A percentile compares a stretch with the other conserved stretches of the same genome.
Evolutionary conservation across 1,140 invertebrate species (phyloP).

Genomic region (Coboldia fuscipes): DNA sequence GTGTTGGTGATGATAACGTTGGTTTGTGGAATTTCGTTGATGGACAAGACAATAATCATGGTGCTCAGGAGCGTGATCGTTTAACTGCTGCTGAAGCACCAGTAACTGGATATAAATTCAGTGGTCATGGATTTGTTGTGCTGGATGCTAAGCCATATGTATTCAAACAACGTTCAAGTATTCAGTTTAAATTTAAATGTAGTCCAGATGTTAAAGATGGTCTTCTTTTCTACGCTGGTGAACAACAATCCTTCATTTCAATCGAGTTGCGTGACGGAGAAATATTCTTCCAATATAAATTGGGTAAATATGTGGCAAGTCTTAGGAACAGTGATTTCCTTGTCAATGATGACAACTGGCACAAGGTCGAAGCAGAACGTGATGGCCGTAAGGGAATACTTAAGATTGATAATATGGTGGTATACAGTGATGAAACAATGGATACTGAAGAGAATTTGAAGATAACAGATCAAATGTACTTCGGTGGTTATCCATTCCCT

Average conservation of each 20-base stretch:
- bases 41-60: constrained; percentile 50
- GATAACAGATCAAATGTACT: constrained; percentile 48
- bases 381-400: constrained; percentile 39
- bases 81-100: constrained; percentile 14
- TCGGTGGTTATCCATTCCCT: constrained; percentile 66
- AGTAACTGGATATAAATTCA: constrained; percentile 56
- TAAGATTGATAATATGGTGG: constrained; percentile 36
- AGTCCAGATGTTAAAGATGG: constrained; percentile 52
- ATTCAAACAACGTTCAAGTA: constrained; percentile 28
- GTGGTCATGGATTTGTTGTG: constrained; percentile 63
- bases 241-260: constrained; percentile 51
- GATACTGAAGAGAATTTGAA: constrained; percentile 24
- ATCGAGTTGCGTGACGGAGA: constrained; percentile 61
- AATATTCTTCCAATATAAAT: constrained; percentile 46
- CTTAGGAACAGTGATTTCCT: constrained; percentile 28
- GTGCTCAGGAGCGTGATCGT: constrained; percentile 33
- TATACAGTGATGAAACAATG: constrained; percentile 18
- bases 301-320: constrained; percentile 34
- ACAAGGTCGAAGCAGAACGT: constrained; percentile 47
- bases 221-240: constrained; percentile 68
- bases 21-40: constrained; percentile 90
- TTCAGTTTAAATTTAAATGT: constrained; percentile 68
- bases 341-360: constrained; percentile 73
- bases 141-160: constrained; percentile 32
- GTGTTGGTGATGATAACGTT: constrained; percentile 68